A percentile compares a stretch with the other conserved stretches of the same genome.
phyloP scores from a whole-genome alignment of 2,113 vertebrate genomes.

The Sakesphorus luctuosus region DNA sequence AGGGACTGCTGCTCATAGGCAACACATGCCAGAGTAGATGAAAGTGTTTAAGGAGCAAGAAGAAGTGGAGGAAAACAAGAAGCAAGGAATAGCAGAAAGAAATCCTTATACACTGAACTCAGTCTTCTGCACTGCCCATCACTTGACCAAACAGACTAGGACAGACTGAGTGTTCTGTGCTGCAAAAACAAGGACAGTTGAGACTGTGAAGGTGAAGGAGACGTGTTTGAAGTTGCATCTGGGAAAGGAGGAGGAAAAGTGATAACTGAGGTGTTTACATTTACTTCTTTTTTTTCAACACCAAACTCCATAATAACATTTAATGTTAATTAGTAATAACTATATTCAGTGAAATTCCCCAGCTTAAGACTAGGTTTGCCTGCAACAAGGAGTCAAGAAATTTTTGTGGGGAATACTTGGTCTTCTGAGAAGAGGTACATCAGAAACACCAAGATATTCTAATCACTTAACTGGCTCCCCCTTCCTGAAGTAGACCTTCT shows the following conservation, averaged over 20 bases:
- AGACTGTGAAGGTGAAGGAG: background rate
- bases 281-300: background rate
- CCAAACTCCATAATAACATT: background rate
- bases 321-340: background rate
- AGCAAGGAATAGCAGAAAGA: background rate
- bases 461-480: background rate
- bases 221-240: background rate
- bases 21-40: background rate
- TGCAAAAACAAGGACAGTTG: background rate
- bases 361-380: background rate
- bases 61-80: background rate
- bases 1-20: background rate
- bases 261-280: background rate
- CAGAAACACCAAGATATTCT: background rate
- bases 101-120: background rate
- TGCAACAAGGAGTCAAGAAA: background rate
- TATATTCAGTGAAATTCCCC: background rate
- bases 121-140: background rate
- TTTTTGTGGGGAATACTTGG: background rate
- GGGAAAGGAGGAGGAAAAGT: background rate
- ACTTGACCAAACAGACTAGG: background rate
- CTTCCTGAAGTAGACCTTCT: background rate
- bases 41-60: background rate
- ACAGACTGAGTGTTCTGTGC: rapidly evolving
- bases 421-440: background rate